Percentiles rank a stretch among this genome's conserved stretches.
Conservation (phyloP, 2,888 invertebrate genomes). For the Tenodera sinensis region DNA sequence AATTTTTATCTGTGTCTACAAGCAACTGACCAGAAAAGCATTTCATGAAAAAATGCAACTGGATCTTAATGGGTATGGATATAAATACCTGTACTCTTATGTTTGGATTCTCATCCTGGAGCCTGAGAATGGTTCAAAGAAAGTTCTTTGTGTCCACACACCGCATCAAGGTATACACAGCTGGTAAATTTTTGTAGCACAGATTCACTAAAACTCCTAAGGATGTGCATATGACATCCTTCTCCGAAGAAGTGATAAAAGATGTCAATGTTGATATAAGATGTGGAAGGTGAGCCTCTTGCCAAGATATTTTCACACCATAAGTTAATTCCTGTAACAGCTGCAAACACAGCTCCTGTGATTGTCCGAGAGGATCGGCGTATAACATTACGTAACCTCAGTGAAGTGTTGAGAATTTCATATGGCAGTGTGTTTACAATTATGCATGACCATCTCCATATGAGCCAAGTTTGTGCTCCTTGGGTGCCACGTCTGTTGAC, state of each 20-base stretch:
- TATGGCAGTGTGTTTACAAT: too few relatives aligned
- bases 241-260: conserved; percentile 57
- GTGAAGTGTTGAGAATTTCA: too few relatives aligned
- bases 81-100: conserved; percentile 48
- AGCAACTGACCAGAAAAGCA: too few relatives aligned
- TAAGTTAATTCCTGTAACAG: conserved; percentile 78
- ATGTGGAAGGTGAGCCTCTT: conserved; percentile 68
- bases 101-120: conserved; percentile 48
- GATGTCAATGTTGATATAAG: conserved; percentile 64
- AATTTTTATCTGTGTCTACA: too few relatives aligned
- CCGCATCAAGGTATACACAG: conserved; percentile 67
- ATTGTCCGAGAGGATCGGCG: too few relatives aligned
- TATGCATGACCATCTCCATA: too few relatives aligned
- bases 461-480: too few relatives aligned
- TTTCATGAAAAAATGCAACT: too few relatives aligned
- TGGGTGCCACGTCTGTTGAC: too few relatives aligned
- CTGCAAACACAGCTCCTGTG: too few relatives aligned
- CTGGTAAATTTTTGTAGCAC: conserved; percentile 73
- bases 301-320: conserved; percentile 75
- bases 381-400: too few relatives aligned
- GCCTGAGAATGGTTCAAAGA: conserved; percentile 56
- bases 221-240: conserved; percentile 50
- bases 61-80: background rate
- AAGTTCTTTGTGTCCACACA: conserved; percentile 68
- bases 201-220: conserved; percentile 73